Evolutionary conservation across 2,113 vertebrate species (phyloP), one percentile per base, ranked within the genome.

Genomic region (Alethe castanea): DNA sequence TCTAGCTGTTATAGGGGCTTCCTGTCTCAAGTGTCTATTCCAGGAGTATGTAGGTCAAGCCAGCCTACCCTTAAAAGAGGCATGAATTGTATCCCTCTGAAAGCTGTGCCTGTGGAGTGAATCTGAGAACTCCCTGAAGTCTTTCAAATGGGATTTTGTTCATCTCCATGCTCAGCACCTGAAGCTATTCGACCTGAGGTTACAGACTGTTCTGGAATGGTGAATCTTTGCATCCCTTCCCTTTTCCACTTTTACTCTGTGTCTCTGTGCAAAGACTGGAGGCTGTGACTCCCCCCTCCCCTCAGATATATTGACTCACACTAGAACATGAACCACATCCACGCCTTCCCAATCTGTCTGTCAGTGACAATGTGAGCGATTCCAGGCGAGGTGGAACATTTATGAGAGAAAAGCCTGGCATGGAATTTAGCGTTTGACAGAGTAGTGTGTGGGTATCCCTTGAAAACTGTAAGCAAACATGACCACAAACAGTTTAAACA

Each of bases 141-240:
- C 56, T 78, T 67, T 71, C 35, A 70, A 54, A 42, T 33, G 52
- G 47, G 86, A 74, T 88, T 90, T 90, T 86, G 83, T 83, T 92
- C n/a, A 42, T 35, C 56, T 78, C 42, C 60, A 26, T 60, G 33
- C 57, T 86, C 59, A 67, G 80, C 67, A 94, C 23, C 86, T 78
- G 76, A 54, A 79, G 22, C 38, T 90, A 36, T 88, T 92, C 6
- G 0, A 47, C 45, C 45, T 48, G 20, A 14, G 25, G 11, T 57
- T 72, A 48, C n/a, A 65, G 50, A 24, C 40, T 60, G 7, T 47
- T 93, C 73, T 85, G 79, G 36, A 85, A n/a, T 2, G 4, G 53
- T 52, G 36, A 92, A 42, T 16, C 42, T 54, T 62, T 61, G 35
- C 28, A 59, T 28, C 18, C 8, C 9, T 62, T 69, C 19, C 8